Evolutionary conservation across 1,140 invertebrate species (phyloP), one percentile per base, ranked within the genome.

Genomic region (Lordiphosa collinella): DNA sequence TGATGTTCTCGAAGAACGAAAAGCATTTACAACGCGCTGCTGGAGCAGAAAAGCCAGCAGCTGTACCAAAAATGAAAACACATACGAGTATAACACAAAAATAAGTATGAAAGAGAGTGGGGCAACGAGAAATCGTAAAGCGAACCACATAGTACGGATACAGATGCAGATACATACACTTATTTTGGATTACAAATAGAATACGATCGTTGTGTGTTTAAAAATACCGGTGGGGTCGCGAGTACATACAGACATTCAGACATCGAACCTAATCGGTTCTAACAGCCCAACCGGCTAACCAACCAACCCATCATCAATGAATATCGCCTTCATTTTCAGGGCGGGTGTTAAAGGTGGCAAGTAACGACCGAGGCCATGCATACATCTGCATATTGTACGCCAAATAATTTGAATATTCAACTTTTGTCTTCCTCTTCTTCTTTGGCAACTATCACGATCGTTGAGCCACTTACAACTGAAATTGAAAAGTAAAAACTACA

Each of bases 131-230:
- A 48, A 52, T 75, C 71, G 71, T 74, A 75, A 74, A 75, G 73
- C 53, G 75, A 75, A 80, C 71, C 76, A 66, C 65, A 70, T 79
- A 66, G 64, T 68, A 67, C 35, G 48, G 63, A 67, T 52, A 47
- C 44, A 66, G 56, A 38, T 51, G 43, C 47, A 51, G 32, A 54
- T 61, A 78, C 64, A 69, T 82, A 70, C 71, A 80, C 58, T 80
- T 82, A 69, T 80, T 79, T 80, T 80, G 75, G 75, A 80, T 80
- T 80, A 80, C 75, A 80, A 80, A 80, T 80, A 82, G 75, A 80
- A 80, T 82, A 80, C 75, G 75, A 80, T 71, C 76, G 76, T 79
- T 78, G 63, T 54, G 68, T 72, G 67, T 62, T 78, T 76, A 76
- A 78, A 78, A 78, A 78, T 78, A 72, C 56, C 73, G 73, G 61